Conservation (phyloP, 2,113 vertebrate genomes). For the Brevimyrus niger region DNA sequence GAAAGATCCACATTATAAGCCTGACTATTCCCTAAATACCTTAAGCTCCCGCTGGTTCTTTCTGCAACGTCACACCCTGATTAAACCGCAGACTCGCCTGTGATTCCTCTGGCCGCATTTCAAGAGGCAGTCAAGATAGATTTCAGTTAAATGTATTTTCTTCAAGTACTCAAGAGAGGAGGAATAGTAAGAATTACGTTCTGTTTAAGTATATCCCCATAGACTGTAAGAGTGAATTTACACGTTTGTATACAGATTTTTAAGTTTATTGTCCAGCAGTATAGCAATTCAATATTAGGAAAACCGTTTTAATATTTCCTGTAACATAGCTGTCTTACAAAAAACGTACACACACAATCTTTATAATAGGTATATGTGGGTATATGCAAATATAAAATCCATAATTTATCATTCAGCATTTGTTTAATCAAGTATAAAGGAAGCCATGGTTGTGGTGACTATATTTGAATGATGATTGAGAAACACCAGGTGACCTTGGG, state of each 20-base stretch:
- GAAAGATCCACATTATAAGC: conserved; percentile 12
- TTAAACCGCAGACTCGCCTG: not conserved
- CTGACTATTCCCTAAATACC: not conserved
- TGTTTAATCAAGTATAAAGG: not conserved
- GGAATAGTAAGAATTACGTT: not conserved
- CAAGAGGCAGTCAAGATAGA: not conserved
- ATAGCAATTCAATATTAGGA: not conserved
- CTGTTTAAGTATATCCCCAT: not conserved
- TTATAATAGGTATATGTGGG: not conserved
- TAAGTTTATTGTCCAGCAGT: not conserved
- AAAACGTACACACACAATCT: not conserved
- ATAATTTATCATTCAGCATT: not conserved
- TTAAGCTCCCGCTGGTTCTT: conserved; percentile 15
- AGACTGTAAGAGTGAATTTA: not conserved
- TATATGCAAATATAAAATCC: not conserved
- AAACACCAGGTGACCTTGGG: not conserved
- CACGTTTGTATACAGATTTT: not conserved
- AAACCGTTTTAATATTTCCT: not conserved
- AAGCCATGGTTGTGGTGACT: not conserved
- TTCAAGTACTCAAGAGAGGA: not conserved
- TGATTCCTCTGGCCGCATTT: not conserved
- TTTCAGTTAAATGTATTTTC: not conserved
- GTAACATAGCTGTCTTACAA: not conserved
- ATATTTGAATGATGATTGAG: not conserved
- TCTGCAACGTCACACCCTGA: not conserved